Evolutionary conservation across 2,113 vertebrate species (phyloP).

Genomic region (Oriolus oriolus): DNA sequence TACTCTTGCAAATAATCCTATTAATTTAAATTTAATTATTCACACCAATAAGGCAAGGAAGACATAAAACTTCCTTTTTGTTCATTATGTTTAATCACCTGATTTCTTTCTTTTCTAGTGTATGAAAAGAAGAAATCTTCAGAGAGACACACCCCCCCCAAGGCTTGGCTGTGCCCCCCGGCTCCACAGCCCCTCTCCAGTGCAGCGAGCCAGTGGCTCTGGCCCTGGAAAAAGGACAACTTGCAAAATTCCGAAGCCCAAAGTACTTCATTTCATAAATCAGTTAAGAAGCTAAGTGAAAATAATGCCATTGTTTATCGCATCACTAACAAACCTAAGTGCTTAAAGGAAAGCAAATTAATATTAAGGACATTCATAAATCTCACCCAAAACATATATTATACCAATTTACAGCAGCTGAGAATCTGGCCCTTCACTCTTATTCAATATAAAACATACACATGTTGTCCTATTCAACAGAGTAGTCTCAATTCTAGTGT

Average conservation of each 20-base stretch:
- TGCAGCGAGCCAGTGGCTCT: accelerated
- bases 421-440: background rate
- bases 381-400: constrained; percentile 39
- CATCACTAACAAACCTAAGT: constrained; percentile 64
- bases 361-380: constrained; percentile 60
- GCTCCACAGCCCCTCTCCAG: background rate
- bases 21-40: constrained; percentile 48
- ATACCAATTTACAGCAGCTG: constrained; percentile 24
- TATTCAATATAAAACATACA: background rate
- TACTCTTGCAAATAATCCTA: background rate
- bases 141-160: background rate
- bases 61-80: background rate
- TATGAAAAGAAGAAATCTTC: background rate
- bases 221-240: background rate
- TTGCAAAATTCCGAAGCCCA: background rate
- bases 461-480: background rate
- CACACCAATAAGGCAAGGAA: background rate
- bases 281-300: constrained; percentile 49
- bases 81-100: background rate
- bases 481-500: constrained; percentile 26
- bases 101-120: background rate
- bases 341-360: constrained; percentile 65
- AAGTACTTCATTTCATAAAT: constrained; percentile 34
- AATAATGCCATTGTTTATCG: constrained; percentile 62
- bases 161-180: background rate